These are phyloP conservation scores for Ascidia mentula DNA, from an alignment of 23 tunicate genomes.

Conservation along the genomic window DNA sequence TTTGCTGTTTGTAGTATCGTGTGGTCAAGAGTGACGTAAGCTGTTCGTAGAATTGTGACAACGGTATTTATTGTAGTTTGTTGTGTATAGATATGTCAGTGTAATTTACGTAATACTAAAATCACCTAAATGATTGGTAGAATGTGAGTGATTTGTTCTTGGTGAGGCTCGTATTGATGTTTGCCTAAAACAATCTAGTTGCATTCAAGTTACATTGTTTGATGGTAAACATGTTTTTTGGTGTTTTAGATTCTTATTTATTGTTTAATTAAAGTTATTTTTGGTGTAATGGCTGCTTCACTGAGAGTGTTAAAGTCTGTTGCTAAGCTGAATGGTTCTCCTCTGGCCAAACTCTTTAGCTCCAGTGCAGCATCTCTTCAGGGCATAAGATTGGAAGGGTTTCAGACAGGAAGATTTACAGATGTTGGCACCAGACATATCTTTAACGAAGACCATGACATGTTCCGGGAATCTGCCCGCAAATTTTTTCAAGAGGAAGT, in stretches of 20 bases:
- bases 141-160: too few species aligned
- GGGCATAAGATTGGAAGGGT: conserved; percentile 41
- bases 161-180: too few species aligned
- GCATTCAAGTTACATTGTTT: not conserved
- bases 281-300: not conserved
- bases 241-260: too few species aligned
- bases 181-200: too few species aligned
- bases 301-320: not conserved
- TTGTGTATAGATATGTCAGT: too few species aligned
- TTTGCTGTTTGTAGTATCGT: too few species aligned
- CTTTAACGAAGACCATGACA: conserved; percentile 87
- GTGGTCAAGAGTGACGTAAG: too few species aligned
- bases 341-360: not conserved
- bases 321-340: not conserved
- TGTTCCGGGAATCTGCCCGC: conserved; percentile 89
- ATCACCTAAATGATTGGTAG: too few species aligned
- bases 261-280: too few species aligned
- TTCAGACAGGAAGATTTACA: conserved; percentile 65
- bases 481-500: conserved; percentile 96
- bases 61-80: too few species aligned
- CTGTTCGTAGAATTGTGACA: too few species aligned
- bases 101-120: too few species aligned
- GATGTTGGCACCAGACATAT: conserved; percentile 94
- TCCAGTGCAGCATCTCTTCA: not conserved
- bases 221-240: not conserved